Percentiles rank a stretch among this genome's conserved stretches.
Conservation (phyloP, 2,888 invertebrate species). For the Chirona hameri region DNA sequence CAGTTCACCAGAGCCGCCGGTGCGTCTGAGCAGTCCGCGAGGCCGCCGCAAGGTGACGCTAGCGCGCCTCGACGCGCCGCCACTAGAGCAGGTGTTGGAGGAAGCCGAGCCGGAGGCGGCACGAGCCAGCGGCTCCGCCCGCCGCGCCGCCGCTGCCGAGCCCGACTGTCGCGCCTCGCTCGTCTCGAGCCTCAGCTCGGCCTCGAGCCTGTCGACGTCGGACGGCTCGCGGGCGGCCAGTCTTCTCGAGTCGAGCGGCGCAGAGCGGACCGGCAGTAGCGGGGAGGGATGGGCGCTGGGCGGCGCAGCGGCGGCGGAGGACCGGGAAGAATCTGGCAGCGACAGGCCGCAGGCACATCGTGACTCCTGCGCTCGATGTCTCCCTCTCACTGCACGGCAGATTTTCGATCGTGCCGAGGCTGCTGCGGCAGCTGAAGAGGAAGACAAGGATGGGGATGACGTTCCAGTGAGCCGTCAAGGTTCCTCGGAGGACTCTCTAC, state of each 20-base stretch:
- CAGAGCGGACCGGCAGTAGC: background rate
- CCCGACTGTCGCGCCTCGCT: background rate
- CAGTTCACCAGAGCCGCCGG: slow-evolving; percentile 29
- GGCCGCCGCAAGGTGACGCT: slow-evolving; percentile 23
- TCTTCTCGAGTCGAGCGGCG: background rate
- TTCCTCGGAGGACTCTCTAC: slow-evolving; percentile 39
- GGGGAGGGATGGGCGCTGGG: no score
- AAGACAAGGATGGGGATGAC: background rate
- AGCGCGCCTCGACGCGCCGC: background rate
- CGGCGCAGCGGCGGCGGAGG: no score
- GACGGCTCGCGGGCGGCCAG: background rate
- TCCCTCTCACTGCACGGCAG: background rate
- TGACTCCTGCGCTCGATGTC: background rate
- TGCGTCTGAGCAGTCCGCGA: slow-evolving; percentile 5
- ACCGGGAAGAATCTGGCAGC: no score
- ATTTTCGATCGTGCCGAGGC: slow-evolving; percentile 12
- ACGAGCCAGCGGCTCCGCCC: no score
- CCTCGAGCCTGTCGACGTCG: slow-evolving; percentile 5
- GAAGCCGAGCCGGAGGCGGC: background rate
- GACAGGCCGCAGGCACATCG: background rate
- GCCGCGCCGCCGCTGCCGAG: background rate
- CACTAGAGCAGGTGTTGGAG: slow-evolving; percentile 27
- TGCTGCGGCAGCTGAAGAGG: background rate
- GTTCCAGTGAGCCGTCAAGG: background rate
- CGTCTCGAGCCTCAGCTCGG: slow-evolving; percentile 10